Evolutionary conservation across 1,140 invertebrate genomes (phyloP), one percentile per base, ranked within the genome.

Genomic region (Oryctes rhinoceros): DNA sequence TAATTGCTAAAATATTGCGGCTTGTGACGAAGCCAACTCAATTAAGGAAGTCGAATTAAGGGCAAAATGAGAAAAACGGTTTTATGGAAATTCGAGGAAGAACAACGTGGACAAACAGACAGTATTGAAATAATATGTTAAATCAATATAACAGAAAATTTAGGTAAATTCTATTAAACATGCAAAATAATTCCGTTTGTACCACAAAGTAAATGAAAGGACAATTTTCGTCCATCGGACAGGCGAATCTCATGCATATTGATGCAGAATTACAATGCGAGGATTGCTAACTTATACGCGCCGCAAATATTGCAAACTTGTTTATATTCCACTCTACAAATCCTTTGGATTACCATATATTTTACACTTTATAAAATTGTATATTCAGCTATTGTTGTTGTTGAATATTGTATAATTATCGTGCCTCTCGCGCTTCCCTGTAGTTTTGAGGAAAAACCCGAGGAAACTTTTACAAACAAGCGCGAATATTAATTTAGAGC

Each of bases 301-400:
- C 74, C 71, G 71, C 71, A 80, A 80, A 80, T 80, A 80, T 80
- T 77, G 79, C 79, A 76, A 80, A 80, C 79, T 80, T 80, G 79
- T 80, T 80, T 80, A 77, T 80, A 80, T 80, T 76, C 79, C 74
- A 74, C 71, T 80, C 53, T 77, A 77, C 79, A 80, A 80, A 80
- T 80, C 79, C 79, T 76, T 65, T 30, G 65, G 79, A 80, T 80
- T 80, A 76, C 74, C 79, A 80, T 80, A 80, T 49, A 80, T 77
- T 80, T 80, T 65, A 62, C 79, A 80, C 79, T 80, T 80, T 80
- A 80, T 80, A 80, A 80, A 80, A 80, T 80, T 80, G 77, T 80
- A 80, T 44, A 80, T 80, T 80, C 79, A 35, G 65, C 77, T 37
- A 65, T 65, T 78, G 77, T 78, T 65, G 77, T 76, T 65, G 77